phyloP scores from a whole-genome alignment of 2,888 invertebrate genomes.

The Brenthis daphne region DNA sequence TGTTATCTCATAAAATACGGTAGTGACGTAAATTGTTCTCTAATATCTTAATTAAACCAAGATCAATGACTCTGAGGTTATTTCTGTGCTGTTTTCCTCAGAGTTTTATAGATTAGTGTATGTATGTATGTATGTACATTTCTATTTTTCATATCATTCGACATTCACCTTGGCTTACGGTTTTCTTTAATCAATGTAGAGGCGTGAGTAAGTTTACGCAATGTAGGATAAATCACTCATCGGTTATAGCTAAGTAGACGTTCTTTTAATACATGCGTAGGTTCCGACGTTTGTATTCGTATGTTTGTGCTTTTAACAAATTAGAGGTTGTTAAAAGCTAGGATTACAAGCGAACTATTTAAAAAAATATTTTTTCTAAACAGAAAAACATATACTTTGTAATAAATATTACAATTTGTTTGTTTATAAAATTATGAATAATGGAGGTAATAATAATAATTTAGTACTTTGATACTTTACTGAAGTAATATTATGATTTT shows the following conservation, averaged over 20 bases:
- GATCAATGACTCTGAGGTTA: constrained; percentile 28
- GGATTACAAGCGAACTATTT: too few relatives aligned
- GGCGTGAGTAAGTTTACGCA: constrained; percentile 16
- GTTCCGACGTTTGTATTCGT: background rate
- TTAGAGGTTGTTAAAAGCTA: too few relatives aligned
- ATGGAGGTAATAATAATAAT: too few relatives aligned
- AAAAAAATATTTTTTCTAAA: too few relatives aligned
- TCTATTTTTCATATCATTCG: constrained; percentile 1
- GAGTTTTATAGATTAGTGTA: background rate
- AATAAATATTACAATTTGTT: too few relatives aligned
- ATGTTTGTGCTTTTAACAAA: too few relatives aligned
- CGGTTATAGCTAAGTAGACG: constrained; percentile 13
- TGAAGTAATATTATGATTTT: too few relatives aligned
- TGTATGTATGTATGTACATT: background rate
- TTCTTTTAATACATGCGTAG: background rate
- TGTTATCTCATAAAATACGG: constrained; percentile 19
- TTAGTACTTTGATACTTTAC: too few relatives aligned
- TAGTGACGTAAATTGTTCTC: constrained; percentile 27
- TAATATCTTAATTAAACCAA: constrained; percentile 25
- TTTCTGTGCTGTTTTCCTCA: constrained; percentile 18
- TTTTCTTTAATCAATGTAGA: constrained; percentile 13
- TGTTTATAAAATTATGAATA: too few relatives aligned
- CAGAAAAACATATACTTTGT: too few relatives aligned
- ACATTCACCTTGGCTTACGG: constrained; percentile 14
- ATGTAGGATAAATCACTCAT: constrained; percentile 15